These are phyloP conservation scores for Girardinus metallicus DNA, from an alignment of 2,797 vertebrate species.

Conservation along the genomic window DNA sequence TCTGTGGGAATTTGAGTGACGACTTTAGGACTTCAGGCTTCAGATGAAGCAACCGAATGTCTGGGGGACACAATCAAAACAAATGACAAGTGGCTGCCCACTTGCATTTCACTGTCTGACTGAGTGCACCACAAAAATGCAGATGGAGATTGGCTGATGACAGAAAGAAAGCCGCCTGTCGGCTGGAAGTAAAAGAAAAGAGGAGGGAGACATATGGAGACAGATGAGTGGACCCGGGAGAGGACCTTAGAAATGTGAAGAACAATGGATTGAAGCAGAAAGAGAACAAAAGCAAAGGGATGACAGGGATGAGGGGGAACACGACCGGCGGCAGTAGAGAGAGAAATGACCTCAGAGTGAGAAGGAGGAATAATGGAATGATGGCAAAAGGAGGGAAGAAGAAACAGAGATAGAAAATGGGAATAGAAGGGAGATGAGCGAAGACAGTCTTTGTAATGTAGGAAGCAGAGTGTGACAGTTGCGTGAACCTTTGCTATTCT, in stretches of 20 bases:
- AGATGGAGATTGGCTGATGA: constrained; percentile 53
- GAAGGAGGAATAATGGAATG: constrained; percentile 21
- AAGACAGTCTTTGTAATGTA: constrained; percentile 60
- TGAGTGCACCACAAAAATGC: constrained; percentile 46
- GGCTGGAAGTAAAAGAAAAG: constrained; percentile 12
- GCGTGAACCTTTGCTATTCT: constrained; percentile 53
- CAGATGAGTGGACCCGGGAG: constrained; percentile 57
- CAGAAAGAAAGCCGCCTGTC: constrained; percentile 47
- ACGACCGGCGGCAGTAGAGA: constrained; percentile 41
- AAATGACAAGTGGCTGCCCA: constrained; percentile 68
- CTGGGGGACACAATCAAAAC: constrained; percentile 51
- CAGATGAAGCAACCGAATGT: constrained; percentile 41
- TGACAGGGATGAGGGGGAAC: constrained; percentile 60
- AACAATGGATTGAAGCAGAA: constrained; percentile 57
- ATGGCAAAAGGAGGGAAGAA: not conserved
- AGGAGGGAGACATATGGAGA: constrained; percentile 41
- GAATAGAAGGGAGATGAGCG: constrained; percentile 22
- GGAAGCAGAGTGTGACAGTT: constrained; percentile 70
- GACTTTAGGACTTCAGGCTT: constrained; percentile 31
- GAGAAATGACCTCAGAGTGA: constrained; percentile 51
- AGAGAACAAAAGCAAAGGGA: constrained; percentile 63
- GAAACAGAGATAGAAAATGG: constrained; percentile 17
- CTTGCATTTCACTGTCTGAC: constrained; percentile 64
- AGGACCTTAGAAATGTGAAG: constrained; percentile 53
- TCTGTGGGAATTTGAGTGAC: constrained; percentile 61